Evolutionary conservation across 2,888 invertebrate species (phyloP), one percentile per base, ranked within the genome.

Genomic region (Plutella xylostella): DNA sequence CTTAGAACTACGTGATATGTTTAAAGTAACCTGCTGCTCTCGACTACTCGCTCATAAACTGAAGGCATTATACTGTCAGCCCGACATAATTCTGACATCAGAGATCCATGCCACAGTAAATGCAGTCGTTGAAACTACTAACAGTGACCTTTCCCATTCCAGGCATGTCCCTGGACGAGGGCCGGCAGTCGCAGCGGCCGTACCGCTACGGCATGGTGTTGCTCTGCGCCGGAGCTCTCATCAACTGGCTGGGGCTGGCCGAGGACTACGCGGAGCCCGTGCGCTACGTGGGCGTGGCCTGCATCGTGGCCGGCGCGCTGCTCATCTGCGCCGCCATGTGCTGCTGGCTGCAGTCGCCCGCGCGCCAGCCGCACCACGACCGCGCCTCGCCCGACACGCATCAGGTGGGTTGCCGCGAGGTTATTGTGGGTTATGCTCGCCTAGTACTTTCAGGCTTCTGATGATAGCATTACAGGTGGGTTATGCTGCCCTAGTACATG

Each of bases 271-370:
- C 90, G 45, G 90, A 90, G 67, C 90, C 90, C 5, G 88, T 89
- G 52, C 84, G 90, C 62, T 91, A 90, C 68, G 87, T 90, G 54
- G 90, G 90, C 51, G 90, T 90, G 47, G 90, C 90, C 19, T 89
- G 90, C 72, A 90, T 91, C 55, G 87, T 90, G n/a, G 89, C 89
- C 15, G 90, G 90, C 25, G 89, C 90, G 2, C 82, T 90, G 53
- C 87, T 90, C 58, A 90, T 90, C 58, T 90, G 90, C 63, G 87
- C 89, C 19, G 90, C 90, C 45, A 90, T 90, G 89, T 90, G 90
- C 68, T 89, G 90, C 69, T 91, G 90, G 90, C 82, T 90, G 55
- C 88, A 85, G 68, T 78, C 82, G 25, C 85, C 86, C 15, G 79
- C 80, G 43, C 60, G 83, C 51, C 76, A 74, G 61, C 76, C 82